Conservation (phyloP, 1,140 invertebrate genomes). For the Metaphire vulgaris region DNA sequence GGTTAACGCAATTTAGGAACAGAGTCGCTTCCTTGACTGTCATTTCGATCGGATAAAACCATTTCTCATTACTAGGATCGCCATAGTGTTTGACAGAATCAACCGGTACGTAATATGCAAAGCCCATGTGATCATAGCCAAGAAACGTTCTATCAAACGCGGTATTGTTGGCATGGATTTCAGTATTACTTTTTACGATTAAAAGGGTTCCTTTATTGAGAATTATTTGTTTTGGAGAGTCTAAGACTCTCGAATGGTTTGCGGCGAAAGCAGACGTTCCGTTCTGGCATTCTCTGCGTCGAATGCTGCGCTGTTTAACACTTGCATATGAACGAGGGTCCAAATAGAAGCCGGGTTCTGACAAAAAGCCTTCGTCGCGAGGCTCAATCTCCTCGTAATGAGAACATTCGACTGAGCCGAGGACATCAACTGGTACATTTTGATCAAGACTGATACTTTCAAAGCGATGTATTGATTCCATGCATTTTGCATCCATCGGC, state of each 20-base stretch:
- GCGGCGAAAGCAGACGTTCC: not conserved
- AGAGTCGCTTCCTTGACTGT: conserved; percentile 23
- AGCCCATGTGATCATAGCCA: conserved; percentile 18
- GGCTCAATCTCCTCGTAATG: conserved; percentile 31
- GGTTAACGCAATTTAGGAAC: conserved; percentile 24
- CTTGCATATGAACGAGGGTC: conserved; percentile 21
- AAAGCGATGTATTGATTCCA: no score
- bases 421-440: not conserved
- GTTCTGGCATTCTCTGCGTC: not conserved
- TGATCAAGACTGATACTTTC: not conserved
- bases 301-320: no score
- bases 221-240: not conserved
- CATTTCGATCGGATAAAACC: conserved; percentile 28
- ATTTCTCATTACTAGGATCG: conserved; percentile 26
- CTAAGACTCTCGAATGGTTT: not conserved
- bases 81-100: conserved; percentile 23
- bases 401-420: conserved; percentile 13
- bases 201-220: not conserved
- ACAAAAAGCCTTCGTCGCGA: not conserved
- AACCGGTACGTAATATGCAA: conserved; percentile 24
- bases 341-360: conserved; percentile 2
- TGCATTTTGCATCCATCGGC: not conserved
- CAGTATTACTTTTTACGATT: not conserved
- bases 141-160: conserved; percentile 11
- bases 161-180: not conserved